Conservation (phyloP, 1,140 invertebrate species). For the Yoshiicerus persimilis region DNA sequence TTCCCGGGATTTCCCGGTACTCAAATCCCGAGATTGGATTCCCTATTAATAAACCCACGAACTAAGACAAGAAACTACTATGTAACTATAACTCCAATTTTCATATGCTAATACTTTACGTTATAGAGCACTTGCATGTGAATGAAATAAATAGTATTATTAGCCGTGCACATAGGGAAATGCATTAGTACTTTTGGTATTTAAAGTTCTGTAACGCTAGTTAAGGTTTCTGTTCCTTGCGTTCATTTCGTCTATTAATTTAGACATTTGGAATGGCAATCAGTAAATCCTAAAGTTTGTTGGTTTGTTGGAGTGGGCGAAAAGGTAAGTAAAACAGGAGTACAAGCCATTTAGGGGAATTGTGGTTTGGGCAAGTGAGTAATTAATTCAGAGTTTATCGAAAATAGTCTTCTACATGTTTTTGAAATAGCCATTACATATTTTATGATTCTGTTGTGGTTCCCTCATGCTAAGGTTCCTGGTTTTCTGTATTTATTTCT, state of each 20-base stretch:
- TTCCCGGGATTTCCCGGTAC: no score
- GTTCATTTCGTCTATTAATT: constrained; percentile 16
- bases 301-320: not conserved
- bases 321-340: not conserved
- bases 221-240: not conserved
- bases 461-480: not conserved
- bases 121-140: no score
- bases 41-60: no score
- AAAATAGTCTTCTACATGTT: not conserved
- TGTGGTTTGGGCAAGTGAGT: not conserved
- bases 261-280: constrained; percentile 3
- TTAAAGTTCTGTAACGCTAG: no score
- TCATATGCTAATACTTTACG: no score
- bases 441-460: not conserved
- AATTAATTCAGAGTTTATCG: not conserved
- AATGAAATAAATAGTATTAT: not conserved
- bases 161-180: not conserved
- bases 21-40: no score
- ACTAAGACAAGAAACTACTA: not conserved
- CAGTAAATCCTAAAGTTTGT: not conserved
- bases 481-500: not conserved
- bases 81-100: no score
- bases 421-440: not conserved
- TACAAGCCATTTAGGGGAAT: not conserved
- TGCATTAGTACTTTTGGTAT: not conserved